Conservation (phyloP, 2,797 vertebrate species). For the Danio choprae region DNA sequence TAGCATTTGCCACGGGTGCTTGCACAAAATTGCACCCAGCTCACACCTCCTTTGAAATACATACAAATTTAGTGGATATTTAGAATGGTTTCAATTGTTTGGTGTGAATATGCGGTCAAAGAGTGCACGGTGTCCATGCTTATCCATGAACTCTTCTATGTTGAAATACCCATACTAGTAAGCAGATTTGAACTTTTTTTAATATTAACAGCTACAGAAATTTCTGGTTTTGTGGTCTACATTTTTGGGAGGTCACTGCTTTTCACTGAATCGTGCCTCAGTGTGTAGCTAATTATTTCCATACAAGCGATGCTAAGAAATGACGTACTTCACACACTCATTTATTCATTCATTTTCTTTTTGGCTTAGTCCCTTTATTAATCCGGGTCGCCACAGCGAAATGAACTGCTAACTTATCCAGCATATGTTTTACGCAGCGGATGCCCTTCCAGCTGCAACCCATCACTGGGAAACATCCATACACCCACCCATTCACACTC, state of each 20-base stretch:
- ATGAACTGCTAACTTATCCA: too few species aligned
- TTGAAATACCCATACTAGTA: neutral
- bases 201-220: neutral
- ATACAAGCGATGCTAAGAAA: neutral
- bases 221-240: neutral
- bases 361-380: too few species aligned
- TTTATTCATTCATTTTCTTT: too few species aligned
- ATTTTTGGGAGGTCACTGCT: constrained; percentile 2
- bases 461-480: too few species aligned
- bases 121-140: constrained; percentile 13
- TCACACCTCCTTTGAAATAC: constrained; percentile 12
- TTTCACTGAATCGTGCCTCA: neutral
- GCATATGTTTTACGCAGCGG: too few species aligned
- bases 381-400: too few species aligned
- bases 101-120: constrained; percentile 8
- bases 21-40: constrained; percentile 27
- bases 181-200: constrained; percentile 6
- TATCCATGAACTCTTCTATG: constrained; percentile 10
- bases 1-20: constrained; percentile 26
- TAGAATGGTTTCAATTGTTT: constrained; percentile 54
- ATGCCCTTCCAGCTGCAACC: too few species aligned
- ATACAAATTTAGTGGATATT: constrained; percentile 19
- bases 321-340: neutral
- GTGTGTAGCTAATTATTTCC: neutral
- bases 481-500: too few species aligned